These are phyloP conservation scores for Hemithea aestivaria DNA, from an alignment of 2,888 invertebrate species.

Conservation along the genomic window DNA sequence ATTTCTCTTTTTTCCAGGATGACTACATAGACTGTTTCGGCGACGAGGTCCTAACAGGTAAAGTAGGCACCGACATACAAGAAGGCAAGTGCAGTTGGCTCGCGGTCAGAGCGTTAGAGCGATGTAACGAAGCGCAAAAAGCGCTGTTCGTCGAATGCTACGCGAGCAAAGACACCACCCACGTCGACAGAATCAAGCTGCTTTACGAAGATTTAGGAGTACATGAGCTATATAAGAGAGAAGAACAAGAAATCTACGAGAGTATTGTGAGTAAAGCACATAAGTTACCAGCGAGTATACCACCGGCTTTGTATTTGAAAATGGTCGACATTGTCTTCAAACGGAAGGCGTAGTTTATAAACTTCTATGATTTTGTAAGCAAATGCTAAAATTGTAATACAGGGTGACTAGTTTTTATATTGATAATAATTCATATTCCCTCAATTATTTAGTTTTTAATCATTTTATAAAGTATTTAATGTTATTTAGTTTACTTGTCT, in stretches of 20 bases:
- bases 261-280: slow-evolving; percentile 84
- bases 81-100: slow-evolving; percentile 97
- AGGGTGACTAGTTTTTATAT: too few relatives aligned
- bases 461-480: too few relatives aligned
- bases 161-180: slow-evolving; percentile 81
- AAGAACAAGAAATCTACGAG: slow-evolving; percentile 86
- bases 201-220: slow-evolving; percentile 81
- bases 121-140: slow-evolving; percentile 83
- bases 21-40: slow-evolving; percentile 93
- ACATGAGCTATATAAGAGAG: slow-evolving; percentile 82
- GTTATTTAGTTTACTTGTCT: too few relatives aligned
- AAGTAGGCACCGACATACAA: slow-evolving; percentile 50
- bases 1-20: slow-evolving; percentile 68
- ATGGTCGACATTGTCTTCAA: slow-evolving; percentile 86
- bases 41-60: slow-evolving; percentile 64
- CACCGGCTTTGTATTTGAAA: slow-evolving; percentile 82
- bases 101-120: slow-evolving; percentile 82
- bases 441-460: too few relatives aligned
- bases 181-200: slow-evolving; percentile 68
- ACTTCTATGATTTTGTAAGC: neutral
- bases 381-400: too few relatives aligned
- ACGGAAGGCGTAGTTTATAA: slow-evolving; percentile 37
- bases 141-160: slow-evolving; percentile 85
- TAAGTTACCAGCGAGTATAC: slow-evolving; percentile 81
- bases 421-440: too few relatives aligned